A percentile compares a stretch with the other conserved stretches of the same genome.
Evolutionary conservation across 2,888 invertebrate species (phyloP).

Genomic region (Drosophila bunnanda): DNA sequence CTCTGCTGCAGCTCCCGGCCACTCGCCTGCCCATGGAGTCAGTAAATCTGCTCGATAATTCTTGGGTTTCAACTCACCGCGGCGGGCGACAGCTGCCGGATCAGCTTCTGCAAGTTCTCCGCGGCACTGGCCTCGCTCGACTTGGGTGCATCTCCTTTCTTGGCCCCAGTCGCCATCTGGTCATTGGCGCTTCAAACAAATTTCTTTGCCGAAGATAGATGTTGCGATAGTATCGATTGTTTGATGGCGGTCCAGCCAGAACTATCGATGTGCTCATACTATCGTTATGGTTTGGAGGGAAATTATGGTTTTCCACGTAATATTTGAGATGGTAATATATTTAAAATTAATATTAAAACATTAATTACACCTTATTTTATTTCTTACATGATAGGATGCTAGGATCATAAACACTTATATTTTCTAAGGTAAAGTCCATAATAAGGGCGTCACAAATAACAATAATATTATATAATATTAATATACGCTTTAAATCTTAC

Average conservation of each 20-base stretch:
- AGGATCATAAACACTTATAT: no score
- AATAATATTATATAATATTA: no score
- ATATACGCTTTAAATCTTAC: no score
- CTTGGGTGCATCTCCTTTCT: background rate
- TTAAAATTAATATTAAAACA: background rate
- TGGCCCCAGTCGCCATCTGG: slow-evolving; percentile 10
- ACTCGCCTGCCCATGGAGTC: background rate
- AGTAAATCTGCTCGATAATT: background rate
- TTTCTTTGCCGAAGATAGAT: background rate
- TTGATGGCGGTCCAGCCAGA: background rate
- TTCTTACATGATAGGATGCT: no score
- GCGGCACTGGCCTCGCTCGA: background rate
- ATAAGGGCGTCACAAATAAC: no score
- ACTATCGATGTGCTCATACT: background rate
- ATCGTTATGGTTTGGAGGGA: background rate
- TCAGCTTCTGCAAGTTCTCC: slow-evolving; percentile 11
- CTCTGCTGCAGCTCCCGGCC: slow-evolving; percentile 5
- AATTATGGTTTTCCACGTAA: no score
- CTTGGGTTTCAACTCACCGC: background rate
- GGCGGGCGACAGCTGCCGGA: slow-evolving; percentile 4
- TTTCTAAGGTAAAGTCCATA: no score
- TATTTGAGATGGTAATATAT: background rate
- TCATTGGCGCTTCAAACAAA: slow-evolving; percentile 1
- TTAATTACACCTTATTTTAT: no score
- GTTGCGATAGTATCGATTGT: background rate